A percentile compares a stretch with the other conserved stretches of the same genome.
phyloP scores from a whole-genome alignment of 2,888 invertebrate genomes.

The Strigamia maritima region DNA sequence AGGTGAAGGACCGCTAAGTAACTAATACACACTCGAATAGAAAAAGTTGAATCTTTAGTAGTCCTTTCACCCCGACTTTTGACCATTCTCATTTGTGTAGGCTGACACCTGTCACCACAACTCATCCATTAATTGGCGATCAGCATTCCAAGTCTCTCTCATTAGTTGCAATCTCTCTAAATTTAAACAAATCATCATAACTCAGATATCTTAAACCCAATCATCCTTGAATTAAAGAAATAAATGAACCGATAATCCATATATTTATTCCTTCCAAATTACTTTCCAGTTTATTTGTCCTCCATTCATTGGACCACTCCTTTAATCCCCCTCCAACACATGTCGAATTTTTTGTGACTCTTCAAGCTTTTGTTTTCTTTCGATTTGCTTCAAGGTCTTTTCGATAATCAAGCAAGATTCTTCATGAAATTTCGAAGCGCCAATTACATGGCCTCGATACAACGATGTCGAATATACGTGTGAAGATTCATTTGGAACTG shows the following conservation, averaged over 20 bases:
- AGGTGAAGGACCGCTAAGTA: constrained; percentile 5
- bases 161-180: background rate
- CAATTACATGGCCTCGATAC: constrained; percentile 21
- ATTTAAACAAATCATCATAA: background rate
- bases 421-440: background rate
- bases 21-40: background rate
- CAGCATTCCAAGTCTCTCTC: constrained; percentile 8
- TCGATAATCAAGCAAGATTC: constrained; percentile 4
- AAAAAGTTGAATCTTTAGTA: background rate
- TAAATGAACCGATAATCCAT: background rate
- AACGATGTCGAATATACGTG: constrained; percentile 28
- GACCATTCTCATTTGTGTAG: constrained; percentile 10
- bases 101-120: constrained; percentile 18
- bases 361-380: background rate
- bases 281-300: background rate
- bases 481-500: constrained; percentile 7
- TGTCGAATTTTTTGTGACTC: background rate
- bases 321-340: background rate
- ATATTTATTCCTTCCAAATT: background rate
- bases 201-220: background rate
- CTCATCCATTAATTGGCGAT: constrained; percentile 23
- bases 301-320: background rate
- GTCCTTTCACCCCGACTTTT: constrained; percentile 7
- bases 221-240: background rate
- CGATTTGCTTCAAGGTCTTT: constrained; percentile 13